Evolutionary conservation across 1,140 invertebrate genomes (phyloP).

Genomic region (Calliphora vicina): DNA sequence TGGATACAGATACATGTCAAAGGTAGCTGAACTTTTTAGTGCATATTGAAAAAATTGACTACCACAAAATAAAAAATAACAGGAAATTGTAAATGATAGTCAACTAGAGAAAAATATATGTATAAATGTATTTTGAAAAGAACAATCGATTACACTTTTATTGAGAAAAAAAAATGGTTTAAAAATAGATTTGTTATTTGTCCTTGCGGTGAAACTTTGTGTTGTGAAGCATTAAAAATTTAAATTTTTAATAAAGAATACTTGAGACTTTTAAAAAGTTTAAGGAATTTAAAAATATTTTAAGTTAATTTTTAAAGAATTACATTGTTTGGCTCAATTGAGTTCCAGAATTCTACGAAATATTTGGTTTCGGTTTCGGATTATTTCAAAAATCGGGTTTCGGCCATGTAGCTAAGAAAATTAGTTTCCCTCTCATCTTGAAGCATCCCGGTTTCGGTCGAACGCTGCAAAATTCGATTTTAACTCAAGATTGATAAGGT

Average conservation of each 20-base stretch:
- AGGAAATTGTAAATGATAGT: not conserved
- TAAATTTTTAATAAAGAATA: not conserved
- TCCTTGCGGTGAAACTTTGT: not conserved
- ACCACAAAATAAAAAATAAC: not conserved
- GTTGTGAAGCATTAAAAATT: not conserved
- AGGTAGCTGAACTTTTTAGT: constrained; percentile 13
- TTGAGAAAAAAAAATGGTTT: not conserved
- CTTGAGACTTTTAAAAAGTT: no score
- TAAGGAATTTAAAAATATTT: no score
- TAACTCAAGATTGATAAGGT: no score
- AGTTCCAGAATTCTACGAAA: no score
- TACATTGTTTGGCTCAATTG: no score
- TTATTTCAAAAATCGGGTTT: no score
- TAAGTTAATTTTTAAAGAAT: no score
- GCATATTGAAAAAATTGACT: not conserved
- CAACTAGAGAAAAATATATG: not conserved
- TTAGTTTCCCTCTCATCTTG: no score
- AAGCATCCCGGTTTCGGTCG: no score
- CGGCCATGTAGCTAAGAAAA: no score
- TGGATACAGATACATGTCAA: not conserved
- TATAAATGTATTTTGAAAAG: not conserved
- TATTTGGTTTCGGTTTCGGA: no score
- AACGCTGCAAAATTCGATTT: no score
- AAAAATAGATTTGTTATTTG: not conserved
- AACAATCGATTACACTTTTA: not conserved